phyloP scores from a whole-genome alignment of 2,888 invertebrate genomes.

The Acrobasis repandana region DNA sequence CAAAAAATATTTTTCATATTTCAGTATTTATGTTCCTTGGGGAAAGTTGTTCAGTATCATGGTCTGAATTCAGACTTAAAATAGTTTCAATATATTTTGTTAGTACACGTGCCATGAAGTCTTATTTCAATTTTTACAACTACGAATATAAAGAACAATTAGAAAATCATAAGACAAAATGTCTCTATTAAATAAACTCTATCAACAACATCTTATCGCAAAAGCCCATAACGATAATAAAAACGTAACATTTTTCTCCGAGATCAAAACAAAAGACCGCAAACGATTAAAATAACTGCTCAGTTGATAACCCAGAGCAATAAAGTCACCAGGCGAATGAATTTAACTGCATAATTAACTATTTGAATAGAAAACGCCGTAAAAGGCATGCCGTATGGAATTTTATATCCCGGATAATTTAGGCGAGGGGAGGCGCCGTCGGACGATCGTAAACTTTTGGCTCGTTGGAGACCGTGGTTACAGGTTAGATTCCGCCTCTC shows the following conservation, averaged over 20 bases:
- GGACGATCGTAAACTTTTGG: conserved; percentile 1
- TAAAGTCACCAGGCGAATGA: conserved; percentile 15
- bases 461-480: neutral
- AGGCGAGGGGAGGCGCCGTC: conserved; percentile 3
- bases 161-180: too few relatives aligned
- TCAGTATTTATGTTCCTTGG: too few relatives aligned
- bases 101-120: too few relatives aligned
- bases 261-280: conserved; percentile 11
- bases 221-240: neutral
- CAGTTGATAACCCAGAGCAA: conserved; percentile 13
- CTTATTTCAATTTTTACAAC: too few relatives aligned
- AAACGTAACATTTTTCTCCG: neutral
- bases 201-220: neutral
- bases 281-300: conserved; percentile 5
- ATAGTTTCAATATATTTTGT: too few relatives aligned
- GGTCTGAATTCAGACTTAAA: too few relatives aligned
- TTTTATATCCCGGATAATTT: conserved; percentile 19
- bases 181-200: too few relatives aligned
- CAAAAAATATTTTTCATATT: too few relatives aligned
- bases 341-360: conserved; percentile 22
- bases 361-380: conserved; percentile 21
- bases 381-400: conserved; percentile 21
- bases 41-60: too few relatives aligned
- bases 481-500: conserved; percentile 4
- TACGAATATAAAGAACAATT: too few relatives aligned